These are phyloP conservation scores for Laspeyria flexula DNA, from an alignment of 2,888 invertebrate species.

Conservation along the genomic window DNA sequence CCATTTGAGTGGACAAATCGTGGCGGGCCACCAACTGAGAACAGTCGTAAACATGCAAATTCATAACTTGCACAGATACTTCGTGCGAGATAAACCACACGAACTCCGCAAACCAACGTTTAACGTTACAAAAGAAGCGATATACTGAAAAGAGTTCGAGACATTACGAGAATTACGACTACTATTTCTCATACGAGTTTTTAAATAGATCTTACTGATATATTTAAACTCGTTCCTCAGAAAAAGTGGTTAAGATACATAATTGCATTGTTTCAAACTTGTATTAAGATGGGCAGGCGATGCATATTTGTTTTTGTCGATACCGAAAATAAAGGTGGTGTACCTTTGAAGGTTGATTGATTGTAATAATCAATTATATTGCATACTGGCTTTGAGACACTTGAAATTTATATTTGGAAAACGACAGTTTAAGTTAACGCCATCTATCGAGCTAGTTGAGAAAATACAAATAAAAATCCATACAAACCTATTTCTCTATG, in stretches of 20 bases:
- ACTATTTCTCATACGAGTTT: constrained; percentile 7
- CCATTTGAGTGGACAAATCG: constrained; percentile 76
- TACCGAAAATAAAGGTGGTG: background rate
- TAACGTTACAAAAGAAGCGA: constrained; percentile 32
- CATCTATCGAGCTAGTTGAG: no score
- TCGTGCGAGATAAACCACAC: constrained; percentile 59
- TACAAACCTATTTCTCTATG: no score
- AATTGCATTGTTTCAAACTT: constrained; percentile 3
- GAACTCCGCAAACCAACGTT: constrained; percentile 9
- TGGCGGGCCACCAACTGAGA: constrained; percentile 75
- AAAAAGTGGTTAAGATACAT: background rate
- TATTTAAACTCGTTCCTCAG: constrained; percentile 5
- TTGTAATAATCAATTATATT: background rate
- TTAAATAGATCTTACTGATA: constrained; percentile 8
- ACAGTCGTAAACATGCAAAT: constrained; percentile 78
- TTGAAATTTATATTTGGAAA: no score
- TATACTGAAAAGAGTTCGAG: constrained; percentile 26
- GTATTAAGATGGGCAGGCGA: background rate
- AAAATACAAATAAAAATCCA: no score
- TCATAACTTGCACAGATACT: constrained; percentile 66
- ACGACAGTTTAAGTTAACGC: no score
- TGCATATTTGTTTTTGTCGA: background rate
- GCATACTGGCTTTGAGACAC: no score
- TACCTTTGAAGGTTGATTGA: background rate
- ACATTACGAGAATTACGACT: constrained; percentile 15